Conservation (phyloP, 2,888 invertebrate species). For the Xestia ashworthii region DNA sequence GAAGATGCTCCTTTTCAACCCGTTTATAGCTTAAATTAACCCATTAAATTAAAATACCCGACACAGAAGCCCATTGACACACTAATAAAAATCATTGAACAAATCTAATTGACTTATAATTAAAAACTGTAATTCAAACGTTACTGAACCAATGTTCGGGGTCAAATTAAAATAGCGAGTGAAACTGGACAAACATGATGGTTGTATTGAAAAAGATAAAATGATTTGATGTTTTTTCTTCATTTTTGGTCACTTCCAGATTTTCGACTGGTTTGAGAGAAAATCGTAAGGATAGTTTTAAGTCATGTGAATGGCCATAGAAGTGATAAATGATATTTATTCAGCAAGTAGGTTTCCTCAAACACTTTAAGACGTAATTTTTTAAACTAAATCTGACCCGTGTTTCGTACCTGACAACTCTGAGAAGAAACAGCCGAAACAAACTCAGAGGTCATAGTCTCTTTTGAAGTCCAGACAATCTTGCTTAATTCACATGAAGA, state of each 20-base stretch:
- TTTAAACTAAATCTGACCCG: no score
- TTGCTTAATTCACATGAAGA: no score
- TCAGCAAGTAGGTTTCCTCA: no score
- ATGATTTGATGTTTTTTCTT: neutral
- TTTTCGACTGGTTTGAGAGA: neutral
- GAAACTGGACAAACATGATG: neutral
- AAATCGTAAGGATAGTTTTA: neutral
- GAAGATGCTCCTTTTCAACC: slow-evolving; percentile 19
- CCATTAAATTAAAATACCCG: slow-evolving; percentile 32
- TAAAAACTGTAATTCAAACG: slow-evolving; percentile 27
- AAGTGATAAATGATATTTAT: neutral
- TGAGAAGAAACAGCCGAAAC: no score
- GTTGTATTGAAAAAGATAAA: neutral
- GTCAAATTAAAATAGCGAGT: neutral
- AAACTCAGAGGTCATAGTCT: no score
- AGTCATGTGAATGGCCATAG: neutral
- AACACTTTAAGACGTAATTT: no score
- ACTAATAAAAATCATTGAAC: slow-evolving; percentile 21
- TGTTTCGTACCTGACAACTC: no score
- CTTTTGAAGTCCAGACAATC: no score
- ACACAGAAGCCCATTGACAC: slow-evolving; percentile 40
- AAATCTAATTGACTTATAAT: slow-evolving; percentile 42
- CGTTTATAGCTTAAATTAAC: slow-evolving; percentile 30
- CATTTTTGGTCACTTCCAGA: neutral
- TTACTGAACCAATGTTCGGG: slow-evolving; percentile 28